Evolutionary conservation across 2,113 vertebrate species (phyloP).

Genomic region (Agapornis roseicollis): DNA sequence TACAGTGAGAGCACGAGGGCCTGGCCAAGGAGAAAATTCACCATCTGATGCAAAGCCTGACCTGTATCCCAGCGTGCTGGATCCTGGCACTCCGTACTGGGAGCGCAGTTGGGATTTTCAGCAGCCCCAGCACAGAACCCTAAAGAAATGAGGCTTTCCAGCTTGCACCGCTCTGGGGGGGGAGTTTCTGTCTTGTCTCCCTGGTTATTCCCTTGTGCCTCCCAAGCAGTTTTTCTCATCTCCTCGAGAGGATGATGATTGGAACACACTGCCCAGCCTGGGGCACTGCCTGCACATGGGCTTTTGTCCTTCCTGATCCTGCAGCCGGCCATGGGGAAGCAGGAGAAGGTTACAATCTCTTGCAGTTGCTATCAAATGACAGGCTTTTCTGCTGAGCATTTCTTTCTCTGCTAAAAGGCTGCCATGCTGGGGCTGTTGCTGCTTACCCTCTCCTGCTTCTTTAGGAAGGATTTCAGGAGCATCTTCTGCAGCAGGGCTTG

Average conservation of each 20-base stretch:
- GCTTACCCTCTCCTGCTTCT: not conserved
- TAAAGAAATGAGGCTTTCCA: not conserved
- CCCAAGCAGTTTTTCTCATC: not conserved
- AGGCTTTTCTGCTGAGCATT: constrained; percentile 6
- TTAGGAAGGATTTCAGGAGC: not conserved
- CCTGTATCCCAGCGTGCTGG: not conserved
- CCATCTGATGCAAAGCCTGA: not conserved
- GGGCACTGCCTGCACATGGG: not conserved
- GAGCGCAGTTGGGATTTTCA: accelerated
- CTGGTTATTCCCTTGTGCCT: not conserved
- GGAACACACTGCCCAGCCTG: not conserved
- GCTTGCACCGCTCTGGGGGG: not conserved
- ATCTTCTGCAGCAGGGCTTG: not conserved
- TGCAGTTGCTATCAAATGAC: not conserved
- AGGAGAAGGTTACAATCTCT: not conserved
- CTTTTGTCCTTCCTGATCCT: not conserved
- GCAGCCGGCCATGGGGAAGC: not conserved
- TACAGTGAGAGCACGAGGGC: accelerated
- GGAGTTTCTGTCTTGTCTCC: not conserved
- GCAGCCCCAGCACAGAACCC: not conserved
- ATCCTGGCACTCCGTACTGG: not conserved
- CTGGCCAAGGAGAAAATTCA: not conserved
- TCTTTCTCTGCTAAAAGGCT: constrained; percentile 7
- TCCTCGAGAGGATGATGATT: not conserved
- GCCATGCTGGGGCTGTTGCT: not conserved